These are phyloP conservation scores for Acleris cristana DNA, from an alignment of 2,888 invertebrate genomes.

Conservation along the genomic window DNA sequence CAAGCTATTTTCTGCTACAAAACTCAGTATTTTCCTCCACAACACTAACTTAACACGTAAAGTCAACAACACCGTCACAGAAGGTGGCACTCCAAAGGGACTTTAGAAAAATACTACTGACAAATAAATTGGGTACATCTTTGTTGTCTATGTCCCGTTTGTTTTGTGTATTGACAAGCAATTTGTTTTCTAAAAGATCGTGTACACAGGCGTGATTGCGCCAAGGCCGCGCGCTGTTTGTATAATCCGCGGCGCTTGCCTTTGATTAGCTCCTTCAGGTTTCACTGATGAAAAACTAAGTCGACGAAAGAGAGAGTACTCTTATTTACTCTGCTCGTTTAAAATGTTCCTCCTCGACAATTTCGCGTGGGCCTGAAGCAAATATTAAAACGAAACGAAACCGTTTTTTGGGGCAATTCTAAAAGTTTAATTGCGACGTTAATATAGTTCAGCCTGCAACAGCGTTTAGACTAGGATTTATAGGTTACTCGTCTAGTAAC, in stretches of 20 bases:
- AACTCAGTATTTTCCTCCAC: conserved; percentile 10
- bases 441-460: conserved; percentile 12
- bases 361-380: not conserved
- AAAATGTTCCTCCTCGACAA: not conserved
- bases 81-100: conserved; percentile 35
- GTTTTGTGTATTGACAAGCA: conserved; percentile 38
- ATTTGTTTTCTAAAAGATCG: conserved; percentile 36
- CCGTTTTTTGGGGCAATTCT: not conserved
- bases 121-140: conserved; percentile 38
- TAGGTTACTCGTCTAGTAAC: conserved; percentile 22
- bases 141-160: conserved; percentile 37
- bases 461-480: conserved; percentile 12
- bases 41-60: conserved; percentile 34
- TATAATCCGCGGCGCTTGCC: conserved; percentile 32
- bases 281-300: conserved; percentile 29
- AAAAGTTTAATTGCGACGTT: conserved; percentile 4
- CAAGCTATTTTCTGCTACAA: conserved; percentile 19
- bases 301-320: conserved; percentile 5
- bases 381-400: not conserved
- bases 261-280: conserved; percentile 37
- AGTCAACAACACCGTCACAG: conserved; percentile 34
- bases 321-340: conserved; percentile 2
- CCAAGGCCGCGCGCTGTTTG: conserved; percentile 34
- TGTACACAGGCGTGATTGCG: conserved; percentile 35
- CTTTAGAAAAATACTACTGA: conserved; percentile 38